Percentiles rank a stretch among this genome's conserved stretches.
These are phyloP conservation scores for Calephelis virginiensis DNA, from an alignment of 1,140 invertebrate genomes.

Conservation along the genomic window DNA sequence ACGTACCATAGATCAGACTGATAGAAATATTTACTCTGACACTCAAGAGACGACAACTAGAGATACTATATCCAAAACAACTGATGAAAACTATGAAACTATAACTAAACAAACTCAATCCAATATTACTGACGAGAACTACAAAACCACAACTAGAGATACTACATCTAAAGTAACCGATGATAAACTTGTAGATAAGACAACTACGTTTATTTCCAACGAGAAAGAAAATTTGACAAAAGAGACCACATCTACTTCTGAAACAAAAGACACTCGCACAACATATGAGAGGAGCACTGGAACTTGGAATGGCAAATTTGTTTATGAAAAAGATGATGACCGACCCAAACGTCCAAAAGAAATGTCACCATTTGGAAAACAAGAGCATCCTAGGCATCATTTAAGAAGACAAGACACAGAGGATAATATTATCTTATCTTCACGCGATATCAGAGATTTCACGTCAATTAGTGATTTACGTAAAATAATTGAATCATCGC, in stretches of 20 bases:
- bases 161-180: constrained; percentile 42
- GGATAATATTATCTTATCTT: constrained; percentile 72
- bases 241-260: constrained; percentile 46
- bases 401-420: constrained; percentile 70
- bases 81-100: constrained; percentile 44
- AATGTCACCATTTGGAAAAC: constrained; percentile 64
- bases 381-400: constrained; percentile 66
- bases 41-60: constrained; percentile 36
- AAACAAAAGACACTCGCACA: constrained; percentile 67
- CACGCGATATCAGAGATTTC: constrained; percentile 72
- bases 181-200: constrained; percentile 48
- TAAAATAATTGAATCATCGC: constrained; percentile 66
- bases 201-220: constrained; percentile 55
- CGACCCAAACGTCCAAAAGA: constrained; percentile 63
- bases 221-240: constrained; percentile 61
- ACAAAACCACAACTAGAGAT: constrained; percentile 42
- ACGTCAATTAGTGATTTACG: constrained; percentile 69
- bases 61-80: constrained; percentile 41
- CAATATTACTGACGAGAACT: constrained; percentile 21
- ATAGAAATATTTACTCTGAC: constrained; percentile 38
- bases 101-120: background rate
- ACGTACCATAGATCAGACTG: constrained; percentile 43
- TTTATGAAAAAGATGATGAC: constrained; percentile 66
- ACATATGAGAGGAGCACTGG: constrained; percentile 70
- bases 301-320: constrained; percentile 71